A percentile compares a stretch with the other conserved stretches of the same genome.
Conservation (phyloP, 2,113 vertebrate species). For the Mormyrus lacerda region DNA sequence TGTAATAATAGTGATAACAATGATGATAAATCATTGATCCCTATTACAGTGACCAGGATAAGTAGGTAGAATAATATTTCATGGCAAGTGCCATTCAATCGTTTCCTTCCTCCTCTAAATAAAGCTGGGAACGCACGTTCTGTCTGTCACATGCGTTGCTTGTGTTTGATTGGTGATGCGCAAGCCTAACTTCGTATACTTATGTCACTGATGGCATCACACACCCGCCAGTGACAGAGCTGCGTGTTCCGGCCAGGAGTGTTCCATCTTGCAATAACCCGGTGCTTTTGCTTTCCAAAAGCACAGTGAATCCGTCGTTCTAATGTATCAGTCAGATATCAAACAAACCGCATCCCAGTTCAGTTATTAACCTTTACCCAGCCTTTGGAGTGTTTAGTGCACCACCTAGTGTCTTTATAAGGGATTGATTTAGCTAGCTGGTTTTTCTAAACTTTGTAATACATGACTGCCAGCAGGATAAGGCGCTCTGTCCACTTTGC, state of each 20-base stretch:
- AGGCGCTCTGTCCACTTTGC: neutral
- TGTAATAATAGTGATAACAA: neutral
- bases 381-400: neutral
- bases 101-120: neutral
- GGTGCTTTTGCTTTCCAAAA: neutral
- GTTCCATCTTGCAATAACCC: neutral
- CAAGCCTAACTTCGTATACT: neutral
- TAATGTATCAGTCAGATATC: neutral
- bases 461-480: neutral
- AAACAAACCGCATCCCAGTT: neutral
- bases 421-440: neutral
- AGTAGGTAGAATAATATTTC: neutral
- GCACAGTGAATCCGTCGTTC: neutral
- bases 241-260: neutral
- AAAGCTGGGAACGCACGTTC: neutral
- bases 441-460: too few species aligned
- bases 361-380: neutral
- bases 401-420: neutral
- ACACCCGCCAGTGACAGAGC: neutral
- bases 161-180: neutral
- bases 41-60: neutral
- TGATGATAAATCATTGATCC: neutral
- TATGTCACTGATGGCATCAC: neutral
- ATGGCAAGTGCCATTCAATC: neutral
- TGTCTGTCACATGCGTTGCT: neutral